Percentiles rank a stretch among this genome's conserved stretches.
phyloP scores from a whole-genome alignment of 2,888 invertebrate genomes.

The Agriopis aurantiaria region DNA sequence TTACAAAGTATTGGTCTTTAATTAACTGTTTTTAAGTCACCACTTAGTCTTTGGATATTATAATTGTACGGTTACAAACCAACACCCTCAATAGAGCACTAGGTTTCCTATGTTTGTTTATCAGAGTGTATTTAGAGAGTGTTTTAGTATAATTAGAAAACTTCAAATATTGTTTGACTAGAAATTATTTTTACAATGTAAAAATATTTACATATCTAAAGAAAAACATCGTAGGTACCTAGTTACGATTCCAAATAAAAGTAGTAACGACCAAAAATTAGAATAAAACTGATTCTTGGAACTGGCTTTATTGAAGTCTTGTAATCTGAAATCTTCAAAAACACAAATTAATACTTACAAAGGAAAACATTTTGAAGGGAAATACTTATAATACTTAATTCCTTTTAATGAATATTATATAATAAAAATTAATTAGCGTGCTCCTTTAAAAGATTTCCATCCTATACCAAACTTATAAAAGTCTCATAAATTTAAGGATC shows the following conservation, averaged over 20 bases:
- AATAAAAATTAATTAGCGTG: not conserved
- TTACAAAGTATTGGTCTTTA: too few relatives aligned
- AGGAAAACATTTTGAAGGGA: constrained; percentile 12
- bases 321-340: constrained; percentile 80
- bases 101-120: not conserved
- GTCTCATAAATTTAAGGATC: not conserved
- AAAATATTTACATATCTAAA: constrained; percentile 27
- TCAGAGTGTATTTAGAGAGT: not conserved
- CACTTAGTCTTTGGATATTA: too few relatives aligned
- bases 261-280: constrained; percentile 65
- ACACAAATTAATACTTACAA: not conserved
- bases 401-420: not conserved
- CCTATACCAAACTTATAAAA: not conserved
- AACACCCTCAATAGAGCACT: not conserved
- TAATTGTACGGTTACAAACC: too few relatives aligned
- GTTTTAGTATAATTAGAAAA: not conserved
- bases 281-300: constrained; percentile 60
- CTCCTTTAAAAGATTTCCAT: not conserved
- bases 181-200: not conserved
- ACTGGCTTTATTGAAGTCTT: constrained; percentile 76
- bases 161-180: not conserved
- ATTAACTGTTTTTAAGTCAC: too few relatives aligned
- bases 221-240: constrained; percentile 50
- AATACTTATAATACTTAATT: not conserved
- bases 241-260: constrained; percentile 58